Percentiles rank a stretch among this genome's conserved stretches.
Conservation (phyloP, 2,797 vertebrate species). For the Xyrichtys novacula region DNA sequence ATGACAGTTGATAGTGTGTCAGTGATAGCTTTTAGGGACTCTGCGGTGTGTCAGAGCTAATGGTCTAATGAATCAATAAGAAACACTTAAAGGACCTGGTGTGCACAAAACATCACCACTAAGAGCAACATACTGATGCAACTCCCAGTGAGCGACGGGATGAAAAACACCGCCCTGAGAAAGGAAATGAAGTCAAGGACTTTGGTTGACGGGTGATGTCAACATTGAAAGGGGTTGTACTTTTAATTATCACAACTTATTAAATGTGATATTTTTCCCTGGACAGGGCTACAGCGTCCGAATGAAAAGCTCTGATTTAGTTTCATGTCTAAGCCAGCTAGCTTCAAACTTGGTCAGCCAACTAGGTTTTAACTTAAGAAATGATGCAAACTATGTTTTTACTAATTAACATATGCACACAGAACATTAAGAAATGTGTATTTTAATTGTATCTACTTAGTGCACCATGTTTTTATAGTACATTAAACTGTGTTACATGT, state of each 20-base stretch:
- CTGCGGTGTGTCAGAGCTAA: slow-evolving; percentile 39
- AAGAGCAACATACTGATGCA: slow-evolving; percentile 32
- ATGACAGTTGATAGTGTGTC: slow-evolving; percentile 40
- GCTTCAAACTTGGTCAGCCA: too few species aligned
- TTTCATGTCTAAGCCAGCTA: too few species aligned
- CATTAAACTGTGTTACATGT: too few species aligned
- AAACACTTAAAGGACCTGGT: slow-evolving; percentile 61
- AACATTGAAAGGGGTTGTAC: slow-evolving; percentile 31
- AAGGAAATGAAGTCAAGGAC: slow-evolving; percentile 31
- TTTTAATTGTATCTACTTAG: too few species aligned
- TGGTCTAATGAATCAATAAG: slow-evolving; percentile 65
- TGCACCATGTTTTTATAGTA: too few species aligned
- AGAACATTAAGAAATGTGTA: too few species aligned
- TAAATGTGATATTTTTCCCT: not conserved
- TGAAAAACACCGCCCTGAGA: slow-evolving; percentile 16
- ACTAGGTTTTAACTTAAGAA: too few species aligned
- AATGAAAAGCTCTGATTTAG: not conserved
- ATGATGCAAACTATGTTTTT: too few species aligned
- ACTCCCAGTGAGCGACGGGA: slow-evolving; percentile 13
- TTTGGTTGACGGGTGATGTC: slow-evolving; percentile 34
- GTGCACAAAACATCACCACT: slow-evolving; percentile 30
- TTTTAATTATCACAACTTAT: not conserved
- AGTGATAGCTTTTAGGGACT: slow-evolving; percentile 52
- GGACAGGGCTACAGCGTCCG: not conserved
- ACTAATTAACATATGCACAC: too few species aligned